Evolutionary conservation across 2,113 vertebrate species (phyloP), one percentile per base, ranked within the genome.

Genomic region (Urocitellus parryii): DNA sequence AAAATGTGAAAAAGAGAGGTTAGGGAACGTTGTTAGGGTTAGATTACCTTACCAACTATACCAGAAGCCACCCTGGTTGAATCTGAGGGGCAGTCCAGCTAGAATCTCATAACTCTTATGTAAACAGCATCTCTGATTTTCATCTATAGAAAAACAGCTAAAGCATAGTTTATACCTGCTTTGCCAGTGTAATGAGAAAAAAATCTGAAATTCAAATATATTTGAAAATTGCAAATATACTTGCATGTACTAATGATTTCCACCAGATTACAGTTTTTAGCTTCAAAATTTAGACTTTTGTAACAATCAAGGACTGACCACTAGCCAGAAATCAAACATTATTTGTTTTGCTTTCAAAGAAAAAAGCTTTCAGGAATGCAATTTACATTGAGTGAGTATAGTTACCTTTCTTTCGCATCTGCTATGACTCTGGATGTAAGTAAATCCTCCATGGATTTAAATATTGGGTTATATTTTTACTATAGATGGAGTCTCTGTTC

Each of bases 381-480:
- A 92, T 51, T 85, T 68, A 74, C 70, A 42, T 48, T 34, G 58
- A 48, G 4, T 73, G 65, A 2, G 29, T 18, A n/a, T 0, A 3
- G 88, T 88, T 7, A 0, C 63, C 88, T 95, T 82, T 93, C 39
- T 25, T 61, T 72, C 4, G 1, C 9, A 39, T 70, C 65, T 0
- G 0, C 2, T 88, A 8, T 16, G 91, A 27, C 1, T 87, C 72
- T 45, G 92, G 97, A 94, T 89, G 27, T 24, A 77, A 72, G 42
- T 84, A 45, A n/a, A 65, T n/a, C n/a, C 86, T 77, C 25, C 74
- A 74, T 82, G 61, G 76, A 51, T 79, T 96, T 93, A 65, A 18
- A 8, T 45, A n/a, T 37, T 16, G 34, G 8, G 53, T 22, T 25
- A 96, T 83, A 92, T 34, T 65, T 2, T 88, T 61, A 83, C 18